These are phyloP conservation scores for Plebejus argus DNA, from an alignment of 2,888 invertebrate genomes.

Conservation along the genomic window DNA sequence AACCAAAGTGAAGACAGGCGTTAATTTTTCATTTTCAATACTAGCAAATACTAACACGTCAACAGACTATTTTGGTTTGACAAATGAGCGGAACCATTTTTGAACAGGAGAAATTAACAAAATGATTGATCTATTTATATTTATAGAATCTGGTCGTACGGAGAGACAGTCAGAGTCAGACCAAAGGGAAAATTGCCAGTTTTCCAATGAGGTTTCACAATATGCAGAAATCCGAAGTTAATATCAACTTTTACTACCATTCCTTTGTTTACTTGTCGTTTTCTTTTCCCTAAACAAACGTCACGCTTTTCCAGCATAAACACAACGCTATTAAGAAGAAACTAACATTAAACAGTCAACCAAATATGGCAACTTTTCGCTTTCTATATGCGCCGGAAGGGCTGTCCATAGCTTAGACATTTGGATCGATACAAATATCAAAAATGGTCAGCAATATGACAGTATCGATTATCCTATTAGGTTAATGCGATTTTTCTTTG, in stretches of 20 bases:
- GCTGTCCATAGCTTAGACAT: neutral
- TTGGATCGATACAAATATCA: neutral
- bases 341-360: neutral
- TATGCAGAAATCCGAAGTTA: neutral
- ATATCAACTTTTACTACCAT: neutral
- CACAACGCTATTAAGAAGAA: slow-evolving; percentile 2
- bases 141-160: neutral
- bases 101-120: neutral
- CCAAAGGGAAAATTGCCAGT: neutral
- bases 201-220: neutral
- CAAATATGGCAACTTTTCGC: neutral
- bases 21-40: neutral
- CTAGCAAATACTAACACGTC: neutral
- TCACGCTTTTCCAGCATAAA: neutral
- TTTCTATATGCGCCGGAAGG: neutral
- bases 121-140: neutral
- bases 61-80: neutral
- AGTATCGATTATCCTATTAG: neutral
- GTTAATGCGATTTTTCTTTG: neutral
- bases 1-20: too few species aligned
- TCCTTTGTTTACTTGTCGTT: neutral
- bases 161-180: neutral
- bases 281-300: neutral
- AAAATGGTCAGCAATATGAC: neutral
- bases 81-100: neutral